These are phyloP conservation scores for Metopia argyrocephala DNA, from an alignment of 2,888 invertebrate genomes.

Conservation along the genomic window DNA sequence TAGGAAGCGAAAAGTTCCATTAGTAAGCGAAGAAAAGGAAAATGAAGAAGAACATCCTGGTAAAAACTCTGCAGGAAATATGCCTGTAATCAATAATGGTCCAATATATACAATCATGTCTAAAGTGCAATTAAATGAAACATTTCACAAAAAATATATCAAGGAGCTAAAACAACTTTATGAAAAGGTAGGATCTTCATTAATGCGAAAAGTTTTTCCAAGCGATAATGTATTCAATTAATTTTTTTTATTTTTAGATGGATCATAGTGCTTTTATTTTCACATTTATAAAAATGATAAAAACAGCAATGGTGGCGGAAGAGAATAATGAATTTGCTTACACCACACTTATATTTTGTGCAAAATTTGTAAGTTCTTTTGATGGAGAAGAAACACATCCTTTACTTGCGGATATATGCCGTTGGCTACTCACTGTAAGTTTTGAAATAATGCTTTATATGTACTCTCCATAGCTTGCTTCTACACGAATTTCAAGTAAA, in stretches of 20 bases:
- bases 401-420: constrained; percentile 70
- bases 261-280: constrained; percentile 82
- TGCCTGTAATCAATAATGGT: constrained; percentile 67
- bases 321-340: constrained; percentile 85
- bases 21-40: constrained; percentile 69
- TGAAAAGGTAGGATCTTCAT: constrained; percentile 79
- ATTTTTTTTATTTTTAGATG: constrained; percentile 76
- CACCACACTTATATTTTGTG: constrained; percentile 84
- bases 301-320: constrained; percentile 83
- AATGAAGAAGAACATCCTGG: constrained; percentile 32
- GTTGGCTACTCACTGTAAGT: constrained; percentile 73
- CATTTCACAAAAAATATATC: constrained; percentile 83
- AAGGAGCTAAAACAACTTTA: constrained; percentile 83
- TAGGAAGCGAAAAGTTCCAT: constrained; percentile 69
- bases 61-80: constrained; percentile 31
- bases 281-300: constrained; percentile 83
- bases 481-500: too few species aligned
- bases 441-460: neutral
- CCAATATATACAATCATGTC: constrained; percentile 80
- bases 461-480: too few species aligned
- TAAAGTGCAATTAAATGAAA: constrained; percentile 83
- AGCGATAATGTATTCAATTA: neutral
- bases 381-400: constrained; percentile 79
- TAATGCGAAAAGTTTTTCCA: neutral
- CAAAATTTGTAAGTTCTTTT: constrained; percentile 84